Conservation (phyloP, 2,797 vertebrate genomes). For the Amblyopsis hoosieri region DNA sequence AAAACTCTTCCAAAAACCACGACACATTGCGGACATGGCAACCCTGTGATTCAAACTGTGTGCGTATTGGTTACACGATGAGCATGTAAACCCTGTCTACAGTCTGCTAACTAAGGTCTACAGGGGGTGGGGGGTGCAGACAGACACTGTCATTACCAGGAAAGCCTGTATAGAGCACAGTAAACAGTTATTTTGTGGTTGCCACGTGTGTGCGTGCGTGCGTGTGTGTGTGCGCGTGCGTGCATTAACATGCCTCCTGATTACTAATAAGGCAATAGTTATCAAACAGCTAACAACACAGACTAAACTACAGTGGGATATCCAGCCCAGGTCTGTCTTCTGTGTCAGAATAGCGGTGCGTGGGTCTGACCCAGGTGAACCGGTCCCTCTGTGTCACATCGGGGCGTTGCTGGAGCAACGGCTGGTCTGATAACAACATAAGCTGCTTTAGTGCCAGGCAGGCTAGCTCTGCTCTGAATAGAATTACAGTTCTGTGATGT, state of each 20-base stretch:
- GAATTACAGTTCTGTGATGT: slow-evolving; percentile 70
- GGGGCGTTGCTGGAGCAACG: background rate
- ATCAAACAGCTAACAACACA: no score
- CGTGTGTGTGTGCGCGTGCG: no score
- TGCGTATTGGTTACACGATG: background rate
- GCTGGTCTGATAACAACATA: background rate
- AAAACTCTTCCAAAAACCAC: background rate
- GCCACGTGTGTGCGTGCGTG: background rate
- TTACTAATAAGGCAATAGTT: background rate
- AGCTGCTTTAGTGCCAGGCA: slow-evolving; percentile 31
- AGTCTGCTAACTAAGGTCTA: no score
- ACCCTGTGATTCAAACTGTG: background rate
- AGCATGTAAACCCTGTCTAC: no score
- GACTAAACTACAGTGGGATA: no score
- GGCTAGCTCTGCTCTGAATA: slow-evolving; percentile 53
- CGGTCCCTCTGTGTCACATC: background rate
- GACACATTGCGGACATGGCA: slow-evolving; percentile 9
- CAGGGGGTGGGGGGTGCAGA: background rate
- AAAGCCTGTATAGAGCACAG: background rate
- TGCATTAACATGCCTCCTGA: background rate
- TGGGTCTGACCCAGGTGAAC: background rate
- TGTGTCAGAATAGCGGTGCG: background rate
- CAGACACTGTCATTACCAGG: slow-evolving; percentile 13
- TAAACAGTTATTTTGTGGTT: background rate
- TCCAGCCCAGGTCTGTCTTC: no score